Conservation (phyloP, 2,888 invertebrate genomes). For the Drosophila limbata region DNA sequence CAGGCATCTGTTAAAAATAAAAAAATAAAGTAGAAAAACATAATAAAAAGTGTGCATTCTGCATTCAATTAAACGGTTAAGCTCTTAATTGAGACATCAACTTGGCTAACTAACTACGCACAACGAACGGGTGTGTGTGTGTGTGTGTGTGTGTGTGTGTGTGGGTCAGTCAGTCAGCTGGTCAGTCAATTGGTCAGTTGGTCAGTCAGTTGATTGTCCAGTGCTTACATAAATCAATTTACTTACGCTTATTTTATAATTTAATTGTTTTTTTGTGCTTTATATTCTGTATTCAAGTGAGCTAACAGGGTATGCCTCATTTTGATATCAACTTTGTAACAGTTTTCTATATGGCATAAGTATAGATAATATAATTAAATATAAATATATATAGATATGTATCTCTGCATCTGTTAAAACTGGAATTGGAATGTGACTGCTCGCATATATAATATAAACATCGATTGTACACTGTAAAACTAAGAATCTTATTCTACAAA, state of each 20-base stretch:
- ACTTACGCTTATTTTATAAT: conserved; percentile 77
- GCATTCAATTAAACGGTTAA: conserved; percentile 75
- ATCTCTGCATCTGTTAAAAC: not conserved
- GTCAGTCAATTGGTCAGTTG: conserved; percentile 25
- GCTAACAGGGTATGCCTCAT: not conserved
- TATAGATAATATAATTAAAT: too few relatives aligned
- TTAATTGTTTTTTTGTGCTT: conserved; percentile 62
- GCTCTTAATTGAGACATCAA: conserved; percentile 68
- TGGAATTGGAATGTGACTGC: not conserved
- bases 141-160: conserved; percentile 7
- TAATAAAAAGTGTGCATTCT: conserved; percentile 46
- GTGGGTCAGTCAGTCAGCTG: conserved; percentile 27
- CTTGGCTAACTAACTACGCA: conserved; percentile 54
- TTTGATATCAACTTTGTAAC: not conserved
- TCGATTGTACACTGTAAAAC: too few relatives aligned
- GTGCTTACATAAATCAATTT: conserved; percentile 74
- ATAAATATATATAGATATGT: too few relatives aligned
- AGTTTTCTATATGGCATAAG: too few relatives aligned
- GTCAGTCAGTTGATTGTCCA: conserved; percentile 42
- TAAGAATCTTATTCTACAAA: too few relatives aligned
- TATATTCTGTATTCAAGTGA: conserved; percentile 19
- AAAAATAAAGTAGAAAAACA: not conserved
- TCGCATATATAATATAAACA: not conserved
- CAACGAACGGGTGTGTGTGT: conserved; percentile 17
- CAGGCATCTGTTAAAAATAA: conserved; percentile 22